Conservation (phyloP, 1,140 invertebrate species). For the Agrilus planipennis region DNA sequence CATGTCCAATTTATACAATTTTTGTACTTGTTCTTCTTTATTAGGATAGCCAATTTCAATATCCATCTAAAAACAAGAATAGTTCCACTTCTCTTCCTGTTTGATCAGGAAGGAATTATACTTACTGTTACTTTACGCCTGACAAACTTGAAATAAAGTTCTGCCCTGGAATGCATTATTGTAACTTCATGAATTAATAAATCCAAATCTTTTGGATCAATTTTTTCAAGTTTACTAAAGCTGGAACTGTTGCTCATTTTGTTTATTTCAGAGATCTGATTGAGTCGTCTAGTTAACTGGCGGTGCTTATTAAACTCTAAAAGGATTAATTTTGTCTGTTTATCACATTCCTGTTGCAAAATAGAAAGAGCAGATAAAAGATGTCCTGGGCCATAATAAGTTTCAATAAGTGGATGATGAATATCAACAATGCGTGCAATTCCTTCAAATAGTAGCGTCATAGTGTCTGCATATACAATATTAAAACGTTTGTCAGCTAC, state of each 20-base stretch:
- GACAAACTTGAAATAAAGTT: conserved; percentile 86
- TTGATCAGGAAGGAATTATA: conserved; percentile 12
- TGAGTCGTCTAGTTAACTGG: conserved; percentile 54
- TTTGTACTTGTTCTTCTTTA: conserved; percentile 40
- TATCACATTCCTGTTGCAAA: conserved; percentile 80
- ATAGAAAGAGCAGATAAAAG: conserved; percentile 57
- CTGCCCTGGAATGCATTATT: conserved; percentile 78
- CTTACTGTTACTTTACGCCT: conserved; percentile 62
- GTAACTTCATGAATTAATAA: conserved; percentile 82
- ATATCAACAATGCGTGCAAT: conserved; percentile 81
- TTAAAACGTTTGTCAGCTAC: conserved; percentile 57
- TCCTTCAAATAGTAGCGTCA: conserved; percentile 78
- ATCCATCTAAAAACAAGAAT: conserved; percentile 45
- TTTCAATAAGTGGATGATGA: conserved; percentile 87
- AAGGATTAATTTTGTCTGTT: conserved; percentile 57
- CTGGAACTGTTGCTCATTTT: conserved; percentile 33
- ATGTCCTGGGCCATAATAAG: conserved; percentile 80
- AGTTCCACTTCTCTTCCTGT: not conserved
- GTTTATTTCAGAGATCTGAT: conserved; percentile 46
- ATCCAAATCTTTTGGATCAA: conserved; percentile 81
- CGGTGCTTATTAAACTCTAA: conserved; percentile 66
- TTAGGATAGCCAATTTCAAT: conserved; percentile 50
- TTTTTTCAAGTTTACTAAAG: conserved; percentile 41
- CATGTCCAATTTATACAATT: conserved; percentile 49
- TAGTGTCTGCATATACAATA: conserved; percentile 70